Evolutionary conservation across 2,888 invertebrate species (phyloP), one percentile per base, ranked within the genome.

Genomic region (Ormyrus rosae): DNA sequence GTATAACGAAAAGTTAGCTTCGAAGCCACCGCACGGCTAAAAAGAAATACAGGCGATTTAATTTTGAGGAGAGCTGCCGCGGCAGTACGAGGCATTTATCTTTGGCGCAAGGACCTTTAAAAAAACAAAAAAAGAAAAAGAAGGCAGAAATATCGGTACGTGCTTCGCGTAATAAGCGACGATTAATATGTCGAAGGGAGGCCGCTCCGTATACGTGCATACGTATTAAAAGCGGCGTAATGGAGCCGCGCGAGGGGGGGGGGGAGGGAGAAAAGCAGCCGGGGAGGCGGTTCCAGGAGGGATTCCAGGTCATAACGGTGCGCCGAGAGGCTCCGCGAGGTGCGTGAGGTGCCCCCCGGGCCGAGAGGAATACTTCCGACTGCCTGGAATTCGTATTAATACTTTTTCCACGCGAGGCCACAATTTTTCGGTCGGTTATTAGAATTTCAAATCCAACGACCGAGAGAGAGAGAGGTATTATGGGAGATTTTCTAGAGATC

Each of bases 251-350:
- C 34, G n/a, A 64, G 61, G 11, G 9, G 53, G n/a, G 5, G 56
- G 34, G 8, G 48, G 19, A 10, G 34, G 34, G 34, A 34, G 34
- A 34, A 34, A 34, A 34, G 34, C 13, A 68, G 10, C 19, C 13
- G 56, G 19, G 60, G 53, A 63, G 74, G 81, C 63, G 70, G 34
- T 50, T 70, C 50, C n/a, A 45, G n/a, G 78, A 50, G 68, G 83
- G 84, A 85, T 85, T 85, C 85, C 84, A 85, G 85, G 85, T 84
- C 85, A 85, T 85, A 85, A 85, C 85, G 85, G 85, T 82, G 61
- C 63, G 51, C n/a, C 51, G 61, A 11, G 50, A 3, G 61, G 4
- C 55, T 51, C 13, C 11, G 55, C 45, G 48, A 13, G 11, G 19
- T 69, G 11, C 58, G 48, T 55, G 53, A 10, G 13, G 19, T 34